Base-by-base conservation (phyloP, 1,140 invertebrate species). In the Heterodera carotae region DNA sequence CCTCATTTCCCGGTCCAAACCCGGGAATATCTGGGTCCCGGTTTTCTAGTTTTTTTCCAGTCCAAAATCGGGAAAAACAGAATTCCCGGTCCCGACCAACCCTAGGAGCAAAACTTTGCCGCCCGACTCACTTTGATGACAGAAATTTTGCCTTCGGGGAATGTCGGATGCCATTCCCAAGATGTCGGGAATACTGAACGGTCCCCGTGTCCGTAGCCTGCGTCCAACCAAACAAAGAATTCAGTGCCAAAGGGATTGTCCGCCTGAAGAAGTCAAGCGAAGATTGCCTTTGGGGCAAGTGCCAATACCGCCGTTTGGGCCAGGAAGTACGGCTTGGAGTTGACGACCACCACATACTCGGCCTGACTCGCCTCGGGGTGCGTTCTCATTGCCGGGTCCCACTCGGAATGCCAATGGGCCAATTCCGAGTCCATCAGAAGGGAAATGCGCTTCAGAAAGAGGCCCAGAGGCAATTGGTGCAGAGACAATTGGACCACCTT, bases 321-420 rank as follows among this genome's bases (percentile, higher is more conserved):
- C 1, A 87, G 48, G 68, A 87, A 88, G 69, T 87, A 86, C 25
- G 86, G 74, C 76, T 87, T 87, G 15, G 85, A 87, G 73, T 88
- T 88, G 64, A 87, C 86, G 12, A 88, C 62, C 60, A 87, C 59
- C 68, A 85, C 80, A 64, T 87, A 87, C 36, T 87, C 85, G 33
- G 83, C 74, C 73, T 76, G 80, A 27, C 48, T 79, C 18, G 85
- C 77, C 74, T 87, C 85, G 25, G 85, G 85, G 76, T 87, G 85
- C 27, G 31, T 62, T 33, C 76, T 76, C 84, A 87, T 87, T 12
- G 80, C 77, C 12, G 66, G 29, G 73, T 86, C 85, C 84, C 85
- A 87, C 22, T 82, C 66, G 2, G 53, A 29, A 27, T 73, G 10
- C 84, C 84, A 86, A 48, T 70, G 56, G 36, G 59, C 59, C 6